Percentiles rank a stretch among this genome's conserved stretches.
phyloP scores from a whole-genome alignment of 2,888 invertebrate genomes.

The Drosophila sordidapex region DNA sequence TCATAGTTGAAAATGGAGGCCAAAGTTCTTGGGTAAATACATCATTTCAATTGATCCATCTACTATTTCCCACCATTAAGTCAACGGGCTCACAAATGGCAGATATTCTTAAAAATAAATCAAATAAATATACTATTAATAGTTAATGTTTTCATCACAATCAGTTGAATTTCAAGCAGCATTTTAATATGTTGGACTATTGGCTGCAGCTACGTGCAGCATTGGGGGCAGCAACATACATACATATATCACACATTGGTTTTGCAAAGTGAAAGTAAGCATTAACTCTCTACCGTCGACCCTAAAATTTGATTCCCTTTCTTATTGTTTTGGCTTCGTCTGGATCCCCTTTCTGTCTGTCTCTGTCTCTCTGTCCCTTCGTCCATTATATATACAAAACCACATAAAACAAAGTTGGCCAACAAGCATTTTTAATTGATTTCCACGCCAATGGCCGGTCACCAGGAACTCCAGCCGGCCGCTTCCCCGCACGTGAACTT shows the following conservation, averaged over 20 bases:
- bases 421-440: constrained; percentile 77
- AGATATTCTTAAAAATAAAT: too few species aligned
- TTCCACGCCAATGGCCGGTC: constrained; percentile 60
- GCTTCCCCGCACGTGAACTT: constrained; percentile 24
- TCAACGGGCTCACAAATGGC: background rate
- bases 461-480: background rate
- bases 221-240: constrained; percentile 3
- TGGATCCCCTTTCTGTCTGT: background rate
- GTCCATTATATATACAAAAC: constrained; percentile 64
- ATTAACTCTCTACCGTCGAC: background rate
- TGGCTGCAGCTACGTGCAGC: background rate
- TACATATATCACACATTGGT: constrained; percentile 3
- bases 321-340: background rate
- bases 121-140: background rate
- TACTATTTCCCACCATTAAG: background rate
- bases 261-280: constrained; percentile 52
- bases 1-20: background rate
- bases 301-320: background rate
- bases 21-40: background rate
- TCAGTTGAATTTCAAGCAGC: background rate
- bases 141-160: background rate
- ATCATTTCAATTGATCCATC: background rate
- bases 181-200: background rate
- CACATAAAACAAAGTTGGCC: constrained; percentile 70
- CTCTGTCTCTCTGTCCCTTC: constrained; percentile 10